These are phyloP conservation scores for Portunus trituberculatus DNA, from an alignment of 1,140 invertebrate species.

Conservation along the genomic window DNA sequence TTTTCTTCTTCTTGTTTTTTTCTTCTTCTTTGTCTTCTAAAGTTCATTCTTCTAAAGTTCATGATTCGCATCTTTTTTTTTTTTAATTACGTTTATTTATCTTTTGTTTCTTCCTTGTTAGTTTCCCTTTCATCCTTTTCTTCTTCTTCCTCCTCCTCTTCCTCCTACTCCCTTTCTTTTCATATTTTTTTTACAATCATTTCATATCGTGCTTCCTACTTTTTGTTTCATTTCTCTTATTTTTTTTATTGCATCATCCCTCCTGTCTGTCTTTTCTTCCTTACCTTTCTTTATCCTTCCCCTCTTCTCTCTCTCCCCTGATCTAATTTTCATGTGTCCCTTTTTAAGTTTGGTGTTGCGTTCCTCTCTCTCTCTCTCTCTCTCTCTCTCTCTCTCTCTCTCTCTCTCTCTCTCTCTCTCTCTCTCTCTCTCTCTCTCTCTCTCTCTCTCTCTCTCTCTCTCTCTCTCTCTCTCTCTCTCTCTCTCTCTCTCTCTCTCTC, in stretches of 20 bases:
- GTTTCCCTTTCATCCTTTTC: not conserved
- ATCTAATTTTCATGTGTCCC: not conserved
- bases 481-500: constrained; percentile 40
- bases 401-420: not conserved
- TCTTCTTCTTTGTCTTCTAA: not conserved
- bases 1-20: too few relatives aligned
- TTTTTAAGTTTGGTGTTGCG: too few relatives aligned
- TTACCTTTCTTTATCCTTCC: not conserved
- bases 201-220: not conserved
- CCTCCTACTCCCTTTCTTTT: not conserved
- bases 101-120: not conserved
- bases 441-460: constrained; percentile 32
- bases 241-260: not conserved
- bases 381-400: not conserved
- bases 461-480: constrained; percentile 42
- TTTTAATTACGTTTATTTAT: not conserved
- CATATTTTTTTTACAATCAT: not conserved
- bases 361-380: too few relatives aligned
- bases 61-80: not conserved
- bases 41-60: not conserved
- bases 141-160: too few relatives aligned
- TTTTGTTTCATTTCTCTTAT: not conserved
- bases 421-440: not conserved
- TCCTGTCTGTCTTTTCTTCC: not conserved
- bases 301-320: not conserved